A percentile compares a stretch with the other conserved stretches of the same genome.
Conservation (phyloP, 2,888 invertebrate genomes). For the Folsomia manolachei region DNA sequence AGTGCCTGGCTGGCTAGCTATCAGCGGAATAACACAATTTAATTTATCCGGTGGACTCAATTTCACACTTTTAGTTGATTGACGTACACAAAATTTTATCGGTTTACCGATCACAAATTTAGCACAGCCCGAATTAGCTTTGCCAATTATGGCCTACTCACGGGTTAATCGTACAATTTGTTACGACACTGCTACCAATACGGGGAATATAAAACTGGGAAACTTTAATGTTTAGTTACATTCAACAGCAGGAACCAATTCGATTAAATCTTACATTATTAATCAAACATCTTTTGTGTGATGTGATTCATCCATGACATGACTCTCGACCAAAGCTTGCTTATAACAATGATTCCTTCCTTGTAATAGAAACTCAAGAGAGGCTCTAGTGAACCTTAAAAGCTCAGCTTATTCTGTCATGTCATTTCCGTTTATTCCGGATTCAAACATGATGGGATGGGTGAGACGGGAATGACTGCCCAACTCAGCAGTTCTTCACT, state of each 20-base stretch:
- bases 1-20: too few relatives aligned
- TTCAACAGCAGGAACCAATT: not conserved
- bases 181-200: too few relatives aligned
- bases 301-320: not conserved
- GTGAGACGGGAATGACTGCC: constrained; percentile 14
- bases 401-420: not conserved
- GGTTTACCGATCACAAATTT: too few relatives aligned
- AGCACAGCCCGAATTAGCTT: too few relatives aligned
- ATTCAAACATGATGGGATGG: not conserved
- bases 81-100: not conserved
- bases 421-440: not conserved
- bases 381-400: not conserved
- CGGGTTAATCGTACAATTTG: too few relatives aligned
- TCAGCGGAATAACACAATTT: not conserved
- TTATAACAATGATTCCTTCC: not conserved
- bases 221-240: too few relatives aligned
- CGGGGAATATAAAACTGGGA: too few relatives aligned
- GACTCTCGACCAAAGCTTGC: not conserved
- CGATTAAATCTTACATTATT: not conserved
- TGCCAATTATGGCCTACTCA: too few relatives aligned
- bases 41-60: not conserved
- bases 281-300: not conserved
- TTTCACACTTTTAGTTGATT: not conserved
- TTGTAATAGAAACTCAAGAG: not conserved
- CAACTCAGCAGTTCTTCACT: constrained; percentile 7